Base-by-base conservation (phyloP, 2,888 invertebrate genomes). In the Ophion costatus region DNA sequence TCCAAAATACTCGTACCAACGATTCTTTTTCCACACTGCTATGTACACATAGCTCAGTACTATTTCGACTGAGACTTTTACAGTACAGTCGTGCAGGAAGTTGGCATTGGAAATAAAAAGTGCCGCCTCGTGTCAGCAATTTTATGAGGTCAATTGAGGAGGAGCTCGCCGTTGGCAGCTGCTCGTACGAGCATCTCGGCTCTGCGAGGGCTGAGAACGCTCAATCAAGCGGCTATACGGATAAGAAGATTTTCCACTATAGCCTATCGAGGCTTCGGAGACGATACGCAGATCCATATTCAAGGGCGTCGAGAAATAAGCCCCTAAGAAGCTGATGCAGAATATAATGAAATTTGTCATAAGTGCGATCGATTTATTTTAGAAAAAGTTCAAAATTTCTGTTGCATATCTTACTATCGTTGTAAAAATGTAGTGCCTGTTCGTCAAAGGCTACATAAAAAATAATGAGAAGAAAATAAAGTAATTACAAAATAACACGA, bases 241-340 rank as follows among this genome's bases (percentile, higher is more conserved):
- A 71, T 77, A n/a, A 82, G 64, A 66, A 29, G 51, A 69, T 82
- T 71, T 82, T 70, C 42, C n/a, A 57, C 29, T 29, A 56, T 29
- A 70, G n/a, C 3, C 56, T 51, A 51, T 56, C 51, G 29, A 29
- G 29, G n/a, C 22, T 24, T 45, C 69, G 24, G n/a, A 38, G 22
- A 22, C 14, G 4, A 51, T 22, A 69, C 29, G 33, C 24, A 51
- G 24, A 69, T 24, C 17, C 17, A 45, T 24, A 24, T 69, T 51
- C 69, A 24, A 45, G 51, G 51, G n/a, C 70, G 5, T 29, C 9
- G 24, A 24, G 11, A 14, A 45, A 45, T 45, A 33, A 14, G 4
- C 14, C 45, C 45, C 14, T 11, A 1, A 14, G 3, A 10, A 45
- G 14, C 1, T 10, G 14, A 14, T 14, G 45, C 1, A 14, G 45